phyloP scores from a whole-genome alignment of 2,797 vertebrate species.

The Myotis myotis region DNA sequence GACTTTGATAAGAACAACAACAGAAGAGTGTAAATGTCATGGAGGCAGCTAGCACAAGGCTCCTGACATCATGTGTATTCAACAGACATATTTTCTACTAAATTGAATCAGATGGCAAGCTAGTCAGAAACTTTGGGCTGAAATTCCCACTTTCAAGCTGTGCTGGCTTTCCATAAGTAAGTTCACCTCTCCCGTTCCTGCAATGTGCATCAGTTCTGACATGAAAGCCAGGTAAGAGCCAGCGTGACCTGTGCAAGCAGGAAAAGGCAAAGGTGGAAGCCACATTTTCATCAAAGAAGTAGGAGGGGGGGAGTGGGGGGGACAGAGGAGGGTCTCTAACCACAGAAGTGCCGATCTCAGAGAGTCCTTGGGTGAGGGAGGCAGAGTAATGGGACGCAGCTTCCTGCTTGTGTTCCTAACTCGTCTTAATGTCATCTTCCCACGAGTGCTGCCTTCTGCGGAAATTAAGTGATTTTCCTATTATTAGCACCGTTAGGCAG shows the following conservation, averaged over 20 bases:
- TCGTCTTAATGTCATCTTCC: slow-evolving; percentile 61
- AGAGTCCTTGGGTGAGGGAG: not conserved
- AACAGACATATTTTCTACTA: not conserved
- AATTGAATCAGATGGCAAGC: not conserved
- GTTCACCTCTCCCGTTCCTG: not conserved
- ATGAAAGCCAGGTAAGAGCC: not conserved
- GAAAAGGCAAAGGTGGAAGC: not conserved
- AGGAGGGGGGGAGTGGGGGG: no score
- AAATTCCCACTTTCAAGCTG: not conserved
- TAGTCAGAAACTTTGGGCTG: not conserved
- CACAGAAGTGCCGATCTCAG: slow-evolving; percentile 28
- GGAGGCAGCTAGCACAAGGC: not conserved
- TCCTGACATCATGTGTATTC: not conserved
- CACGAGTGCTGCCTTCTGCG: not conserved
- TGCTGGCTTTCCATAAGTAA: not conserved
- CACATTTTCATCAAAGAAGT: not conserved
- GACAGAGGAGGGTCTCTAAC: slow-evolving; percentile 40
- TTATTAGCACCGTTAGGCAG: slow-evolving; percentile 54
- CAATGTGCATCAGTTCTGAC: not conserved
- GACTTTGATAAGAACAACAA: not conserved
- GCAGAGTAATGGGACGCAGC: not conserved
- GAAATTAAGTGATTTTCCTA: slow-evolving; percentile 69
- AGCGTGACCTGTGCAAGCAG: not conserved
- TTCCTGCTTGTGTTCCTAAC: slow-evolving; percentile 45
- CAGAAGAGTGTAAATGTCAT: not conserved